phyloP scores from a whole-genome alignment of 2,113 vertebrate species.

The Sebastes schlegelii region DNA sequence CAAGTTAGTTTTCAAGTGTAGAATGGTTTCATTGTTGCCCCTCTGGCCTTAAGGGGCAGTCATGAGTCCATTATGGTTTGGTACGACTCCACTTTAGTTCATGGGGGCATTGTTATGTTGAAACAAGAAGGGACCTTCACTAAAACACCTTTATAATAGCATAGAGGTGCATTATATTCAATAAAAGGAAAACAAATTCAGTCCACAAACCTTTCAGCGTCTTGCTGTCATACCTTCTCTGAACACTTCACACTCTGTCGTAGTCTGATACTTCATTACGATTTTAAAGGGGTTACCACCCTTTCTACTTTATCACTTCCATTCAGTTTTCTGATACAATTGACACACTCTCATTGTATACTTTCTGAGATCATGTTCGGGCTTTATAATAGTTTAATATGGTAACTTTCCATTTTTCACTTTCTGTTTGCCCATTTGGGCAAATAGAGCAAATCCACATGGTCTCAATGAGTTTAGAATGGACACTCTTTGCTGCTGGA shows the following conservation, averaged over 20 bases:
- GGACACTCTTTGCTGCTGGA: not conserved
- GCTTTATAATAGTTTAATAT: too few relatives aligned
- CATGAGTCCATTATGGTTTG: not conserved
- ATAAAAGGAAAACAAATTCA: not conserved
- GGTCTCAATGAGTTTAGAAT: not conserved
- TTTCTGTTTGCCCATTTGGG: slow-evolving; percentile 4
- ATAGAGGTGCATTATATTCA: not conserved
- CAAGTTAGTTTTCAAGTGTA: too few relatives aligned
- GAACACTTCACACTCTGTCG: too few relatives aligned
- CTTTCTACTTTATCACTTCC: too few relatives aligned
- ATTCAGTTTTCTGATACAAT: too few relatives aligned
- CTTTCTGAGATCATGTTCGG: too few relatives aligned
- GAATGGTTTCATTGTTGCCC: not conserved
- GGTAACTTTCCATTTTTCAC: not conserved
- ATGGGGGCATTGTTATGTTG: not conserved
- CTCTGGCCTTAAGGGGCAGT: not conserved
- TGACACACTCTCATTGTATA: too few relatives aligned
- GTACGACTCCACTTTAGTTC: not conserved
- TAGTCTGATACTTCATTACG: too few relatives aligned
- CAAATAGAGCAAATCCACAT: slow-evolving; percentile 1
- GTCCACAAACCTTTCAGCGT: not conserved
- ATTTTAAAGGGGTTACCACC: too few relatives aligned
- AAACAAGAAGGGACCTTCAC: not conserved
- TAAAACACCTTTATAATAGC: too few relatives aligned
- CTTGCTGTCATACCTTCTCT: too few relatives aligned